Conservation (phyloP, 2,888 invertebrate genomes). For the Lycophotia porphyrea region DNA sequence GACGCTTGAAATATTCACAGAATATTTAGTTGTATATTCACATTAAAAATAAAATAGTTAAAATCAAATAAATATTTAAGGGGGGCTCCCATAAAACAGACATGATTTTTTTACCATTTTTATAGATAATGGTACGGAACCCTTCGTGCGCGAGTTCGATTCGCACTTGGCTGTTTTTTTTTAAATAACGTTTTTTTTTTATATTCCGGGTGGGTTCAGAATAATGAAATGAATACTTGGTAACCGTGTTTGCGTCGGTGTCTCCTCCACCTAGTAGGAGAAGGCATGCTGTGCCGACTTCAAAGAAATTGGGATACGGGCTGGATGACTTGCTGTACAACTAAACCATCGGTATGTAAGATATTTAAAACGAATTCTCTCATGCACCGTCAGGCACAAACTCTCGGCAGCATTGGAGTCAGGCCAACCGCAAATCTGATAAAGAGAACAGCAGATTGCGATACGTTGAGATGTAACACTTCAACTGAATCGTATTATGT, state of each 20-base stretch:
- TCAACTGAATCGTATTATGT: conserved; percentile 10
- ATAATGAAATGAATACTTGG: too few species aligned
- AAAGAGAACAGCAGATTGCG: conserved; percentile 57
- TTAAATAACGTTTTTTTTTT: too few species aligned
- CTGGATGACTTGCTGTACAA: not conserved
- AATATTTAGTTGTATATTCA: too few species aligned
- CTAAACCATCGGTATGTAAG: conserved; percentile 30
- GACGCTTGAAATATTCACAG: too few species aligned
- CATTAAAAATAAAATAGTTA: too few species aligned
- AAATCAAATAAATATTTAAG: too few species aligned
- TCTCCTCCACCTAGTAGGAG: not conserved
- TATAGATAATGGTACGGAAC: too few species aligned
- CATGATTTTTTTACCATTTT: too few species aligned
- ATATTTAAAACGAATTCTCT: conserved; percentile 52
- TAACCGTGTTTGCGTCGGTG: too few species aligned
- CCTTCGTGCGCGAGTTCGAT: too few species aligned
- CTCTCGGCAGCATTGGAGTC: conserved; percentile 63
- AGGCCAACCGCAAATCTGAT: conserved; percentile 67
- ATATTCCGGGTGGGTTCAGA: not conserved
- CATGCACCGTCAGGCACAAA: conserved; percentile 47
- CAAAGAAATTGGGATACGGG: not conserved
- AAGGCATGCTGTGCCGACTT: not conserved
- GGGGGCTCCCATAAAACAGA: too few species aligned
- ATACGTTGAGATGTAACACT: conserved; percentile 40
- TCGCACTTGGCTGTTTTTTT: too few species aligned